A percentile compares a stretch with the other conserved stretches of the same genome.
Evolutionary conservation across 2,888 invertebrate species (phyloP).

Genomic region (Glyphotaelius pellucidus): DNA sequence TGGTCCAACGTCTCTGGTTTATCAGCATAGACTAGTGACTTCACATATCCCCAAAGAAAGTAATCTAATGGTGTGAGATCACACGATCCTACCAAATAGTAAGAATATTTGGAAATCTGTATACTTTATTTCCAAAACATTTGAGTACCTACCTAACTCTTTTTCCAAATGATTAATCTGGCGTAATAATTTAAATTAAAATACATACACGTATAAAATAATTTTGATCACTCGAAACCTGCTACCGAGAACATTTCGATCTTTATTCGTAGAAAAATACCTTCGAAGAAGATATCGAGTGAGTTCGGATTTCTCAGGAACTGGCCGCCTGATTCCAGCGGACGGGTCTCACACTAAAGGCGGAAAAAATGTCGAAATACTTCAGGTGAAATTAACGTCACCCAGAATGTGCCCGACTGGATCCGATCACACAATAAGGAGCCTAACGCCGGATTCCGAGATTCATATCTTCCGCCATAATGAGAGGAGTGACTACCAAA

Average conservation of each 20-base stretch:
- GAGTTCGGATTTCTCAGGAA: slow-evolving; percentile 4
- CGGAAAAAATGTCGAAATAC: slow-evolving; percentile 54
- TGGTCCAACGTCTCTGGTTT: no score
- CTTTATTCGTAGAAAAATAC: background rate
- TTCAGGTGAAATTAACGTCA: slow-evolving; percentile 57
- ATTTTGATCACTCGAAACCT: background rate
- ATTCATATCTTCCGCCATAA: slow-evolving; percentile 59
- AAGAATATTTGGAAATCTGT: no score
- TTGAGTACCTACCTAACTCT: no score
- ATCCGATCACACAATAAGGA: slow-evolving; percentile 49
- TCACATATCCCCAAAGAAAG: no score
- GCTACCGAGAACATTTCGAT: background rate
- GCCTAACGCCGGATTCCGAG: slow-evolving; percentile 59
- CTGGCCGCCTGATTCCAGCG: background rate
- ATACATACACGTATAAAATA: no score
- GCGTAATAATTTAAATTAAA: no score
- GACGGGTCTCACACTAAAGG: slow-evolving; percentile 39
- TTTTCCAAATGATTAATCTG: no score
- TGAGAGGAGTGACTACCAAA: slow-evolving; percentile 53
- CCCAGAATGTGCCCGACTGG: slow-evolving; percentile 47
- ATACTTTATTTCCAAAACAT: no score
- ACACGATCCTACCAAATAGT: no score
- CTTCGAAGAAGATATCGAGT: background rate
- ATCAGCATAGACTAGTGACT: no score
- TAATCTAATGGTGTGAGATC: no score